phyloP scores from a whole-genome alignment of 1,140 invertebrate species.

The Leptonema lineaticorne region DNA sequence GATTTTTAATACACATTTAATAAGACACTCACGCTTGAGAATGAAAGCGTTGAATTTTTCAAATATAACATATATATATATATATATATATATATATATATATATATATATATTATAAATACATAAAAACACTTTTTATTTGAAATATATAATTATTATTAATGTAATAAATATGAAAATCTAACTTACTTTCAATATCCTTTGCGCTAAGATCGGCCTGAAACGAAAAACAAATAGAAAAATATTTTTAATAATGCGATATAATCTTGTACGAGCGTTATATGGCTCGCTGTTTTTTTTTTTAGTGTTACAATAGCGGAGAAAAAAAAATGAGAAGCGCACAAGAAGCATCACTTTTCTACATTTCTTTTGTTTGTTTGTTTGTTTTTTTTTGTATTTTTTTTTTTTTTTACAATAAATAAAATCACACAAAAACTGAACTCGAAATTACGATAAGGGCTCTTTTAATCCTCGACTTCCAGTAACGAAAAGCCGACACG shows the following conservation, averaged over 20 bases:
- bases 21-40: too few relatives aligned
- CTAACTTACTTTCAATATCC: slow-evolving; percentile 74
- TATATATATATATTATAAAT: too few relatives aligned
- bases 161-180: slow-evolving; percentile 30
- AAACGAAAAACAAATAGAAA: slow-evolving; percentile 48
- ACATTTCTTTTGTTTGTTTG: background rate
- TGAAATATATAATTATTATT: too few relatives aligned
- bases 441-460: slow-evolving; percentile 46
- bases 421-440: slow-evolving; percentile 35
- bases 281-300: slow-evolving; percentile 6
- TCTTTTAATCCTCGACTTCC: slow-evolving; percentile 47
- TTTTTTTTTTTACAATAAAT: too few relatives aligned
- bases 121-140: too few relatives aligned
- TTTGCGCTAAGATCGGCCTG: slow-evolving; percentile 71
- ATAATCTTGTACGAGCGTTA: slow-evolving; percentile 12
- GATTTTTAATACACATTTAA: too few relatives aligned
- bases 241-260: slow-evolving; percentile 28
- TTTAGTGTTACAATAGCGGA: background rate
- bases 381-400: too few relatives aligned
- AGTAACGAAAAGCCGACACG: slow-evolving; percentile 46
- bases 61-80: too few relatives aligned
- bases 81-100: too few relatives aligned
- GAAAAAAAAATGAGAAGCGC: background rate
- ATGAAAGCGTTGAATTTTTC: too few relatives aligned
- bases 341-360: slow-evolving; percentile 3